Conservation (phyloP, 2,113 vertebrate genomes). For the Python bivittatus region DNA sequence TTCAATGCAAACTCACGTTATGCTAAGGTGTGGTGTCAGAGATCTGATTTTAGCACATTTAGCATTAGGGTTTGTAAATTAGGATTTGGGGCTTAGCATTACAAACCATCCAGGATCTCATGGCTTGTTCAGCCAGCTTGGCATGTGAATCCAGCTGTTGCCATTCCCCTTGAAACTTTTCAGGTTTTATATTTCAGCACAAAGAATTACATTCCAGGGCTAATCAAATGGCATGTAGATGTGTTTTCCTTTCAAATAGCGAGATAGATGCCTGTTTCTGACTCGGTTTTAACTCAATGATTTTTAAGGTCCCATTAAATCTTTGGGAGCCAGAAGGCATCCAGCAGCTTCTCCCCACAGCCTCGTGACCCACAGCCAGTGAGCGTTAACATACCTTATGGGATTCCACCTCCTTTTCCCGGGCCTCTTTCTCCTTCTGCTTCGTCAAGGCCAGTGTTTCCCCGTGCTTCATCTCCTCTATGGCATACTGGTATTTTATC, state of each 20-base stretch:
- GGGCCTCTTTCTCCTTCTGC: constrained; percentile 54
- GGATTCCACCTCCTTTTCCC: constrained; percentile 70
- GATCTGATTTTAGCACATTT: background rate
- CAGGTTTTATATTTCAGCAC: constrained; percentile 33
- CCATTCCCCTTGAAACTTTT: background rate
- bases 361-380: background rate
- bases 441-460: constrained; percentile 65
- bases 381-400: constrained; percentile 74
- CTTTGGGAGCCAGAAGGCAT: constrained; percentile 7
- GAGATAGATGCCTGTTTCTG: constrained; percentile 30
- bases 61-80: background rate
- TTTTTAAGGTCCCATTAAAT: constrained; percentile 44
- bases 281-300: constrained; percentile 22
- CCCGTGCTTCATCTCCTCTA: constrained; percentile 67
- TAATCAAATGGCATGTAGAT: background rate
- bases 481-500: constrained; percentile 68
- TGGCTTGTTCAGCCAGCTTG: background rate
- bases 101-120: background rate
- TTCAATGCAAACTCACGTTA: background rate
- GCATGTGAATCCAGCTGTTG: background rate
- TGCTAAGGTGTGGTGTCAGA: background rate
- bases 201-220: background rate
- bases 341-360: constrained; percentile 4
- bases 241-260: constrained; percentile 21
- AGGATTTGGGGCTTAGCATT: background rate